phyloP scores from a whole-genome alignment of 1,140 invertebrate species.

The Dendroctonus ponderosae region DNA sequence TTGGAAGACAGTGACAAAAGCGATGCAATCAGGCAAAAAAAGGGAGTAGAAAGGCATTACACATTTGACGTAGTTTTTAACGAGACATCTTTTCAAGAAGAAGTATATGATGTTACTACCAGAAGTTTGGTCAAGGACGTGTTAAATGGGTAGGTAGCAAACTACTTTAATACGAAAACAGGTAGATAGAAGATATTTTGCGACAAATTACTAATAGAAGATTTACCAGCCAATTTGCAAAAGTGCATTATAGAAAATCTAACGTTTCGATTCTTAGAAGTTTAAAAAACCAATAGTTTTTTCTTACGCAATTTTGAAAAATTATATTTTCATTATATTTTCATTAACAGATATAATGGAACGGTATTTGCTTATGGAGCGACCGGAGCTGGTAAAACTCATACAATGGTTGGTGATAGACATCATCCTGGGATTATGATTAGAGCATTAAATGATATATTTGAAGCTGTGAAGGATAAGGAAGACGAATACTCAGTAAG shows the following conservation, averaged over 20 bases:
- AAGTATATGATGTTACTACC: slow-evolving; percentile 80
- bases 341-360: slow-evolving; percentile 71
- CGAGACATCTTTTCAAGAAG: slow-evolving; percentile 71
- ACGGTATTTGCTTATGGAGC: slow-evolving; percentile 97
- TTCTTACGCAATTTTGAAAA: slow-evolving; percentile 7
- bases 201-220: background rate
- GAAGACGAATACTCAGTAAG: slow-evolving; percentile 61
- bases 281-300: slow-evolving; percentile 6
- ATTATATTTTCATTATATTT: background rate
- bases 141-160: slow-evolving; percentile 63
- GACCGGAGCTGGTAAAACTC: slow-evolving; percentile 88
- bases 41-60: slow-evolving; percentile 70
- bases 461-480: slow-evolving; percentile 63
- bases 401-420: slow-evolving; percentile 82
- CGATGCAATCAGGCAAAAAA: slow-evolving; percentile 63
- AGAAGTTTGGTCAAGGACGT: slow-evolving; percentile 86
- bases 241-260: too few species aligned
- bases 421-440: slow-evolving; percentile 84
- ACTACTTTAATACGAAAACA: background rate
- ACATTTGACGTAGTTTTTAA: slow-evolving; percentile 84
- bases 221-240: background rate
- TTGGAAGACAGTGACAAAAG: slow-evolving; percentile 62
- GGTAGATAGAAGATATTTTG: background rate
- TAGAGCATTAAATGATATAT: slow-evolving; percentile 80
- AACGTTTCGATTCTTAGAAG: background rate